These are phyloP conservation scores for Peromyscus aztecus DNA, from an alignment of 2,797 vertebrate species.

Conservation along the genomic window DNA sequence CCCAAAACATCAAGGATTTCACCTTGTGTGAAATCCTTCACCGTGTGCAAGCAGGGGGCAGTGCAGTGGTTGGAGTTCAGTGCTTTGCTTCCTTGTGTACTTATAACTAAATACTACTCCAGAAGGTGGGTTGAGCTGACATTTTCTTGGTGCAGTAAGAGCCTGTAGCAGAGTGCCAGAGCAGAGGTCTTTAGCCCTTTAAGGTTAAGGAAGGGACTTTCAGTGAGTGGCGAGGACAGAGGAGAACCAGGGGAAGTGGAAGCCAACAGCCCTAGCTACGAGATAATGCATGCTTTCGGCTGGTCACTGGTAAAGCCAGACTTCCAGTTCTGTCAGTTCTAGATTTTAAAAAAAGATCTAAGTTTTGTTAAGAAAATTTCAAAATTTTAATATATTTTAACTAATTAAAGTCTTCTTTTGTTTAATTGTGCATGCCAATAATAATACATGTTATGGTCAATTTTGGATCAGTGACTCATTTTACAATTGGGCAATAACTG, in stretches of 20 bases:
- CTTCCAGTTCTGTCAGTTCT: neutral
- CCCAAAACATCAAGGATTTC: neutral
- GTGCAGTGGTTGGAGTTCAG: conserved; percentile 20
- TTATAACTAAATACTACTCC: conserved; percentile 11
- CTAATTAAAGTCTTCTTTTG: neutral
- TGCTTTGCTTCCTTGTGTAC: conserved; percentile 21
- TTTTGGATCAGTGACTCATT: conserved; percentile 8
- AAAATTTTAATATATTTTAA: conserved; percentile 11
- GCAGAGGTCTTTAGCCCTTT: neutral
- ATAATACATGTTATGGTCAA: conserved; percentile 55
- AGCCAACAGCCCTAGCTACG: neutral
- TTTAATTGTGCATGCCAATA: neutral
- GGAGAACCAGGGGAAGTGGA: rapidly evolving
- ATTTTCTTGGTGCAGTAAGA: neutral
- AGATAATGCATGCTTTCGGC: neutral
- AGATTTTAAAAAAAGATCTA: neutral
- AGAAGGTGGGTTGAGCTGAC: neutral
- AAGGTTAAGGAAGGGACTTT: neutral
- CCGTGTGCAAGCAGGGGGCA: neutral
- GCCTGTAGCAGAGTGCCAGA: conserved; percentile 14
- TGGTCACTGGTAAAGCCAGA: neutral
- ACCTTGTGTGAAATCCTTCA: neutral
- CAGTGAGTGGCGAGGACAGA: neutral
- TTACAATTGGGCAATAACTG: neutral
- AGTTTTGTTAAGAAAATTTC: conserved; percentile 18